Percentiles rank a stretch among this genome's conserved stretches.
Evolutionary conservation across 2,888 invertebrate genomes (phyloP).

Genomic region (Polydrusus pterygomalis): DNA sequence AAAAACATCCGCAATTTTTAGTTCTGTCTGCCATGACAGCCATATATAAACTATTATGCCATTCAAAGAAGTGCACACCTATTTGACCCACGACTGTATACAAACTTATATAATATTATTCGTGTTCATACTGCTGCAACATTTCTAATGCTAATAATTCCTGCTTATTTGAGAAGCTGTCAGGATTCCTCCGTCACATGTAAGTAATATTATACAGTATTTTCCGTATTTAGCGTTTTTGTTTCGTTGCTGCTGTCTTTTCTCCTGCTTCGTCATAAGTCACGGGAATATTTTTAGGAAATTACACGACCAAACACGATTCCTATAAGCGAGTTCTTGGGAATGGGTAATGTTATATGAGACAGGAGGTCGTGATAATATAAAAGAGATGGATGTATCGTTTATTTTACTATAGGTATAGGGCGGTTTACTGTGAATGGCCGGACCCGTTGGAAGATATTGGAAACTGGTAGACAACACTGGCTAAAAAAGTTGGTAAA

Average conservation of each 20-base stretch:
- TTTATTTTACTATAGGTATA: constrained; percentile 25
- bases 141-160: constrained; percentile 26
- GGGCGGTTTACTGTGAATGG: background rate
- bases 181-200: constrained; percentile 32
- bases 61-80: no score
- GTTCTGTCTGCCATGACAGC: no score
- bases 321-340: constrained; percentile 20
- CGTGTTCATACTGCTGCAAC: constrained; percentile 10
- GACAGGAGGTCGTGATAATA: constrained; percentile 30
- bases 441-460: no score
- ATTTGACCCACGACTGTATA: no score
- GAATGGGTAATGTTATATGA: constrained; percentile 21
- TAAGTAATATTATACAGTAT: constrained; percentile 23
- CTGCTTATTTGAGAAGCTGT: constrained; percentile 24
- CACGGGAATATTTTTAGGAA: constrained; percentile 34
- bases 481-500: no score
- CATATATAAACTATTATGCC: no score
- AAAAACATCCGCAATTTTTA: no score
- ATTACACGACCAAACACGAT: constrained; percentile 23
- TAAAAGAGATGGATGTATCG: constrained; percentile 22
- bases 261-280: constrained; percentile 16
- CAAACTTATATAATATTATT: constrained; percentile 5
- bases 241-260: constrained; percentile 17
- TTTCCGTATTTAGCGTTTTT: constrained; percentile 41
- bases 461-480: no score